Evolutionary conservation across 2,113 vertebrate genomes (phyloP).

Genomic region (Melanerpes aurifrons): DNA sequence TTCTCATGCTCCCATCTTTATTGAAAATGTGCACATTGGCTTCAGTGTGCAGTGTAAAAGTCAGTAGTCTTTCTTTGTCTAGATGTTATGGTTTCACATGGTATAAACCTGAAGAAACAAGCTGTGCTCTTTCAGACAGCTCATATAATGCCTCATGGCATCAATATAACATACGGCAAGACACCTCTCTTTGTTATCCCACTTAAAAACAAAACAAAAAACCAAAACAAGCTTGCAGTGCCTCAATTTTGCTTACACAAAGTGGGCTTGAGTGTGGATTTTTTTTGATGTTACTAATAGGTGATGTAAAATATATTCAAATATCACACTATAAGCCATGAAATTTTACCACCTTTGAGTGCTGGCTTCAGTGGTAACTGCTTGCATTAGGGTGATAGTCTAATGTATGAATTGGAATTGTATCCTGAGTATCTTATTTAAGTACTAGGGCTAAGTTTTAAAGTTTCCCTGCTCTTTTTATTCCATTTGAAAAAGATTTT

Average conservation of each 20-base stretch:
- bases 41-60: not conserved
- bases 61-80: not conserved
- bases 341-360: not conserved
- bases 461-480: not conserved
- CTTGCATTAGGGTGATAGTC: not conserved
- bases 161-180: not conserved
- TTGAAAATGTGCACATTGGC: not conserved
- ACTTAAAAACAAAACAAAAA: not conserved
- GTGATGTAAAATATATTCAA: not conserved
- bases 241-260: not conserved
- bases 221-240: not conserved
- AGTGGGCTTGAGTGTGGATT: not conserved
- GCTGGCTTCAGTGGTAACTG: not conserved
- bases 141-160: not conserved
- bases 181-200: not conserved
- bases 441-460: not conserved
- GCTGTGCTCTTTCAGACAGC: not conserved
- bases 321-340: not conserved
- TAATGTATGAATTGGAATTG: not conserved
- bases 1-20: not conserved
- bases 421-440: not conserved
- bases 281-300: not conserved
- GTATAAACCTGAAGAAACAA: not conserved
- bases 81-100: not conserved
- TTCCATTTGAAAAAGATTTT: not conserved